These are phyloP conservation scores for Microtus richardsoni DNA, from an alignment of 2,113 vertebrate species.

Conservation along the genomic window DNA sequence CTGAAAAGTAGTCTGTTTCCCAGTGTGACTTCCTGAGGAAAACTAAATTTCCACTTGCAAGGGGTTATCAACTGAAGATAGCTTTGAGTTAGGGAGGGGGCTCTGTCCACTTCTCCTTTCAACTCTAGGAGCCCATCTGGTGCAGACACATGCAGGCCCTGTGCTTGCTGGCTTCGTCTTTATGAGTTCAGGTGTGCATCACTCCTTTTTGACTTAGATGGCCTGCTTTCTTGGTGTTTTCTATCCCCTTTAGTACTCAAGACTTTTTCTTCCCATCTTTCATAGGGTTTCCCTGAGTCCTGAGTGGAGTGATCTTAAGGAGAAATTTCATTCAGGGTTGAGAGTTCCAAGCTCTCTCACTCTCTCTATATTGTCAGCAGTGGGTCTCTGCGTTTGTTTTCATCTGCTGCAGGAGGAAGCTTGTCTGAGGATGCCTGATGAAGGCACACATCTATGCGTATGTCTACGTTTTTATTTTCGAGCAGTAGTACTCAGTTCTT, in stretches of 20 bases:
- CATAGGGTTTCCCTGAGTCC: not conserved
- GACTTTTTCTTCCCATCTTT: not conserved
- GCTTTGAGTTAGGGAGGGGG: not conserved
- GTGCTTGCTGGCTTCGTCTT: not conserved
- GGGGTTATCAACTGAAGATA: not conserved
- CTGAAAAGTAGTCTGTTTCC: not conserved
- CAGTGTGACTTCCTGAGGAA: not conserved
- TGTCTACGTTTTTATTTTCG: not conserved
- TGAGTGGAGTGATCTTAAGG: not conserved
- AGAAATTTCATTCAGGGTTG: not conserved
- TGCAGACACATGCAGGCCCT: not conserved
- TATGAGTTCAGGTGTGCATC: not conserved
- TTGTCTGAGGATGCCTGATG: not conserved
- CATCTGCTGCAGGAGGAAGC: not conserved
- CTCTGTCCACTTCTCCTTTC: not conserved
- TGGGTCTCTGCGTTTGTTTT: not conserved
- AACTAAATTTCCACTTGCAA: not conserved
- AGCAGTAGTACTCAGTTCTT: not conserved
- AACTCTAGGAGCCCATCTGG: not conserved
- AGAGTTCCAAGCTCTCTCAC: not conserved
- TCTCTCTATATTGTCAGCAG: too few relatives aligned
- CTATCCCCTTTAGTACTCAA: too few relatives aligned
- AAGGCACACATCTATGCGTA: not conserved
- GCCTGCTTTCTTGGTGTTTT: not conserved
- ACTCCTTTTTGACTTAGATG: not conserved